Evolutionary conservation across 2,888 invertebrate species (phyloP), one percentile per base, ranked within the genome.

Genomic region (Brachylomia viminalis): DNA sequence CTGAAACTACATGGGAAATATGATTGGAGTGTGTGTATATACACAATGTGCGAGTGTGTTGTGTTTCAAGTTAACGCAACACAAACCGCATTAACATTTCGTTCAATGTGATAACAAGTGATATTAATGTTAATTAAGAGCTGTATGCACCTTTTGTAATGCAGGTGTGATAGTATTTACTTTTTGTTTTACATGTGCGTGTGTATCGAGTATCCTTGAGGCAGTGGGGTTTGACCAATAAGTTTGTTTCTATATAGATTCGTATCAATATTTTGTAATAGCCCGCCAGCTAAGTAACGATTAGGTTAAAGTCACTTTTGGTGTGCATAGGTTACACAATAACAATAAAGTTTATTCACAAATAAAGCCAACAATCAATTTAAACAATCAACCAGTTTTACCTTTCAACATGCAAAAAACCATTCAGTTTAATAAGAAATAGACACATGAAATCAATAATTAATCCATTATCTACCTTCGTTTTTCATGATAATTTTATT

Each of bases 51-150:
- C 17, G 38, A 45, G 49, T 59, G n/a, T 68, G 42, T 79, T 68
- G 13, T 52, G 54, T 69, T 52, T 61, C 23, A 66, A 65, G 45
- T 65, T 76, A 62, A 72, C 65, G 33, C 56, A 82, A 84, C 45
- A 59, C 56, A 42, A 47, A 62, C 45, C 52, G 23, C 58, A 86
- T 83, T 81, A 85, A 83, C 77, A 68, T 80, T 86, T 86, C 80
- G 78, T 83, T 83, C 74, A 74, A 84, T 87, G 88, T 87, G 88
- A 85, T 89, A 89, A 86, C 83, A 79, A 82, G 83, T 77, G 83
- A 87, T 86, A 89, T 89, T 89, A 86, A 86, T 84, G 81, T 80
- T 87, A 90, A 90, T 89, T 88, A 85, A 79, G 83, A 84, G 75
- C 77, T 74, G 71, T 71, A 83, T 80, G 84, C 75, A 86, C 80